Evolutionary conservation across 2,888 invertebrate genomes (phyloP), one percentile per base, ranked within the genome.

Genomic region (Drosophila nr. fundita): DNA sequence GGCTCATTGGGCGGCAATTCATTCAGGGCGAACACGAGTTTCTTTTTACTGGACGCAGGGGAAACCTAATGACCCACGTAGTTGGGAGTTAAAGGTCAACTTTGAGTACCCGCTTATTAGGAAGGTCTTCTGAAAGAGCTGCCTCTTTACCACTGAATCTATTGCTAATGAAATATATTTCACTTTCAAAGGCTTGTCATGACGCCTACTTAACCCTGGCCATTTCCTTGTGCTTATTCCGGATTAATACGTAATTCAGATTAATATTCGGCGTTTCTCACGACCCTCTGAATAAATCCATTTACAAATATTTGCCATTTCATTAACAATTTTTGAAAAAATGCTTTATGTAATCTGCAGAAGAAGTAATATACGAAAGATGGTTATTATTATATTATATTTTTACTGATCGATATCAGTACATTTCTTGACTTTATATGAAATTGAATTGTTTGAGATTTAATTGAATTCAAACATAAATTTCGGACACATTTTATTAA

Each of bases 1-100:
- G 71, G 55, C 84, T 73, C 75, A 81, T 87, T 84, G 70, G 60
- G 10, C 55, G 54, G 48, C 63, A 63, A 57, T 74, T 61, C 53
- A 68, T 53, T 58, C 50, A 63, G 29, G 29, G 40, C 18, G 29
- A 34, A 30, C 65, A 68, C 40, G 38, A 53, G 49, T 36, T 49
- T 54, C 7, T 42, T 24, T 45, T 40, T 59, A 54, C 42, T 48
- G 27, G 60, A 29, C 32, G n/a, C 27, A 52, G 32, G 2, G 52
- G 29, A 5, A 74, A 63, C 21, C 21, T 62, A 79, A 77, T 70
- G 80, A 67, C 57, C 78, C 79, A 57, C 59, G 50, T 36, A 61
- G 60, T 63, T 55, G 54, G 27, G 40, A 64, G 45, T 52, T 57
- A 65, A 65, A 68, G 74, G 65, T 79, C 52, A 62, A 52, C 58